These are phyloP conservation scores for Homalodisca vitripennis DNA, from an alignment of 1,140 invertebrate genomes.

Conservation along the genomic window DNA sequence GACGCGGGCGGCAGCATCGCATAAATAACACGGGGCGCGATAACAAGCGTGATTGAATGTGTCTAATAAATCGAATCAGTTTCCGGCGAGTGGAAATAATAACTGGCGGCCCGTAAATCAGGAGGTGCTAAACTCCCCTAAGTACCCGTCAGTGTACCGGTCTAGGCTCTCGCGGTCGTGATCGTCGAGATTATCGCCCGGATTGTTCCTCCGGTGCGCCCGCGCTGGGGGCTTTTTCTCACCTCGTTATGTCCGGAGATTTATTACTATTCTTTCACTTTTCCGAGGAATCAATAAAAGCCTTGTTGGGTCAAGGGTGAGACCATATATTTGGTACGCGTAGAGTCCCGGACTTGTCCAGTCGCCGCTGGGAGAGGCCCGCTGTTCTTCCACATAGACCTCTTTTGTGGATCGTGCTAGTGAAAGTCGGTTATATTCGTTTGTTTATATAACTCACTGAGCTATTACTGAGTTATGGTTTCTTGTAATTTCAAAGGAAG, in stretches of 20 bases:
- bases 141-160: background rate
- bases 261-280: conserved; percentile 14
- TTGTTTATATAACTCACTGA: too few relatives aligned
- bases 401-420: too few relatives aligned
- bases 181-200: too few relatives aligned
- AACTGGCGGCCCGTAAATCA: conserved; percentile 3
- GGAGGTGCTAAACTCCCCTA: background rate
- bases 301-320: conserved; percentile 1
- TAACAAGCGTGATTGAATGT: conserved; percentile 5
- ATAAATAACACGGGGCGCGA: background rate
- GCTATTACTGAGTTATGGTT: too few relatives aligned
- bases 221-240: conserved; percentile 8
- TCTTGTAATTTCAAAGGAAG: too few relatives aligned
- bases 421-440: too few relatives aligned
- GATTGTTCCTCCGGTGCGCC: background rate
- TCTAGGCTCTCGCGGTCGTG: background rate
- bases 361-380: too few relatives aligned
- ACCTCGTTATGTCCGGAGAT: conserved; percentile 1
- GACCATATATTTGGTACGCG: conserved; percentile 1
- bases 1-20: too few relatives aligned
- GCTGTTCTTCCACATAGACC: too few relatives aligned
- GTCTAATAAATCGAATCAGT: conserved; percentile 15
- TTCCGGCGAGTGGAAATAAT: too few relatives aligned
- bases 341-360: too few relatives aligned
- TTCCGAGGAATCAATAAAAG: conserved; percentile 8